Base-by-base conservation (phyloP, 1,140 invertebrate species). In the Megathymus violae region DNA sequence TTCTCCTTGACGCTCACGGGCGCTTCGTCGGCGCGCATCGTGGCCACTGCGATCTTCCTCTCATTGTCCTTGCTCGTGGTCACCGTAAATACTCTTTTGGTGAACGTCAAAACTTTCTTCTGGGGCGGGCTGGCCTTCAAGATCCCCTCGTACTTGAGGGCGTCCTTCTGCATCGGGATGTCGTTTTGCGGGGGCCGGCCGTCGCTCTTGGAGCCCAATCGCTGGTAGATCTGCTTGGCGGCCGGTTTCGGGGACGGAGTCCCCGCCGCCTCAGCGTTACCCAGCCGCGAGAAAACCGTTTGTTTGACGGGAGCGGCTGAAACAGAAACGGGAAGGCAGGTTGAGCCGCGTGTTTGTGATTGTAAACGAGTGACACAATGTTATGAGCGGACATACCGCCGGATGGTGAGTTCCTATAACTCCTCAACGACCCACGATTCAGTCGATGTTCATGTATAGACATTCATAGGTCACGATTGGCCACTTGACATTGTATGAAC, bases 131-230 rank as follows among this genome's bases (percentile, higher is more conserved):
- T 54, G 5, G 54, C 66, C 77, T 92, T 91, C 4, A 91, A 63
- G 38, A 91, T 88, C n/a, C 86, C 88, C 73, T 91, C 85, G 40
- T 91, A 91, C 73, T 91, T 89, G 0, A 91, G 68, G 6, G 89
- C 86, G 19, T 89, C 88, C 58, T 88, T 89, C 4, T 72, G 77
- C 1, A 85, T 74, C 0, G 84, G 81, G 4, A 82, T 74, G 0
- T 46, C 17, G 17, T 46, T 64, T 7, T 71, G 65, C 10, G 62
- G 61, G n/a, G 62, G 31, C 0, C 36, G 13, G 4, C 34, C 19
- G 9, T 78, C 75, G 4, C 64, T 34, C 62, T 92, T 92, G 7
- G 71, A 68, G 0, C 91, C 91, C 1, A 92, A 71, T 16, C 91
- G 64, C 0, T 82, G 64, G 60, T 80, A 92, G 27, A 92, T 82